A percentile compares a stretch with the other conserved stretches of the same genome.
Conservation (phyloP, 2,797 vertebrate genomes). For the Peromyscus melanophrys region DNA sequence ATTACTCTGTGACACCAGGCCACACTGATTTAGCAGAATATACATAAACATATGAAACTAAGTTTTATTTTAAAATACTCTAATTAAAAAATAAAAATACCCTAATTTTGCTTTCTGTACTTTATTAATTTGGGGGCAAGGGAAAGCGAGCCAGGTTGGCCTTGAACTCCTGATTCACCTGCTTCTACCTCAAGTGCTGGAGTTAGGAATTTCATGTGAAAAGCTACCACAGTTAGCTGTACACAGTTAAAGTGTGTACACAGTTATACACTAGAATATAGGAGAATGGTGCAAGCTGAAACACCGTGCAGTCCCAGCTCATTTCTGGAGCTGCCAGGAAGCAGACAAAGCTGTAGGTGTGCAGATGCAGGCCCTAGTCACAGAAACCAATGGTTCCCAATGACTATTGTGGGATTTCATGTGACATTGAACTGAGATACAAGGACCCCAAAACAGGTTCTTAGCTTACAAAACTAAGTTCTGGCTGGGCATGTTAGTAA, state of each 20-base stretch:
- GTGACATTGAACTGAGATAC: not conserved
- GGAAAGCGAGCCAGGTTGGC: not conserved
- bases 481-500: too few relatives aligned
- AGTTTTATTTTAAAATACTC: conserved; percentile 46
- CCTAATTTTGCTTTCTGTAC: not conserved
- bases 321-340: not conserved
- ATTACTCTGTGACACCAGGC: not conserved
- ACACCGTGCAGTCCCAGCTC: not conserved
- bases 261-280: not conserved
- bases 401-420: not conserved
- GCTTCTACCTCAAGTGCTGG: not conserved
- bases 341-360: not conserved
- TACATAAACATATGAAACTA: conserved; percentile 24
- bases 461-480: conserved; percentile 37
- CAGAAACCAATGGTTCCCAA: not conserved
- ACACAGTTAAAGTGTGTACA: not conserved
- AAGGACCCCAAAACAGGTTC: not conserved
- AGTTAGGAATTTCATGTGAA: not conserved
- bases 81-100: conserved; percentile 37
- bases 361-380: not conserved
- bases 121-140: not conserved
- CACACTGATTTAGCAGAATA: conserved; percentile 51
- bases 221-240: not conserved
- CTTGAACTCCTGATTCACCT: not conserved
- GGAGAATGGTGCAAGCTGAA: not conserved